A percentile compares a stretch with the other conserved stretches of the same genome.
Evolutionary conservation across 2,888 invertebrate species (phyloP).

Genomic region (Drosophila ustulata): DNA sequence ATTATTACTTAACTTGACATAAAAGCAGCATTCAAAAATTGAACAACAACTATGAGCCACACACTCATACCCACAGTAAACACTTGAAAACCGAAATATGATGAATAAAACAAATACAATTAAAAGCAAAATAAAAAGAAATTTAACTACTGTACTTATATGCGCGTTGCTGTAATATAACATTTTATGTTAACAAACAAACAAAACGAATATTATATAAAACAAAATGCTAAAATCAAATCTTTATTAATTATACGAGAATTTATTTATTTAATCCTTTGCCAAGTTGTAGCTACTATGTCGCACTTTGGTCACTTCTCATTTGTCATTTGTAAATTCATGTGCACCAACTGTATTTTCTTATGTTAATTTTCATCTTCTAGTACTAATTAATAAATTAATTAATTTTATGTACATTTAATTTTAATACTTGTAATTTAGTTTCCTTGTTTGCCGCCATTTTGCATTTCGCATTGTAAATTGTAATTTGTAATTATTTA

Average conservation of each 20-base stretch:
- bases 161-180: conserved; percentile 77
- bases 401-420: conserved; percentile 50
- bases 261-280: conserved; percentile 69
- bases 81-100: conserved; percentile 15
- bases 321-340: conserved; percentile 80
- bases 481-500: conserved; percentile 79
- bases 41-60: conserved; percentile 46
- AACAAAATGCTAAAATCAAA: conserved; percentile 37
- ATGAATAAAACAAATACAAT: conserved; percentile 31
- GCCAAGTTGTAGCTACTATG: conserved; percentile 19
- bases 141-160: conserved; percentile 74
- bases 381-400: conserved; percentile 49
- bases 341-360: conserved; percentile 52
- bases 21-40: conserved; percentile 53
- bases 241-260: conserved; percentile 25
- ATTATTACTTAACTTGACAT: conserved; percentile 70
- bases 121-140: conserved; percentile 25
- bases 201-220: conserved; percentile 42
- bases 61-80: conserved; percentile 30
- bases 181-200: conserved; percentile 64
- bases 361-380: conserved; percentile 11
- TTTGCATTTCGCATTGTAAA: conserved; percentile 68
- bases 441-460: conserved; percentile 49
- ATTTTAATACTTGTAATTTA: conserved; percentile 61
- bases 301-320: conserved; percentile 38